These are phyloP conservation scores for Myrmophylax atrothorax DNA, from an alignment of 2,113 vertebrate species.

Conservation along the genomic window DNA sequence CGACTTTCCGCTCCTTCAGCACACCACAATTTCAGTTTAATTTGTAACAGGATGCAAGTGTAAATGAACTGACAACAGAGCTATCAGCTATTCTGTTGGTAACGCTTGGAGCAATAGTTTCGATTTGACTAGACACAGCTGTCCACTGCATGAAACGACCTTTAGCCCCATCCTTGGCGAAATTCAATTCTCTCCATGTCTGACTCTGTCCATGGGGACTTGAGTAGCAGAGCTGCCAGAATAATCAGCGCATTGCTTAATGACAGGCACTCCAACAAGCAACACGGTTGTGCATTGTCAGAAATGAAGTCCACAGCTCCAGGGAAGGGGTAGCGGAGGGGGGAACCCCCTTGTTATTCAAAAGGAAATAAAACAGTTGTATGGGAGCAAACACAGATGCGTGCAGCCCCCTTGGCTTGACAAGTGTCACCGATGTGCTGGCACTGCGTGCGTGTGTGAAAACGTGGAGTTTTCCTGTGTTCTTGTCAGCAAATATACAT, in stretches of 20 bases:
- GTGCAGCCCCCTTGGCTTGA: not conserved
- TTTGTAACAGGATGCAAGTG: conserved; percentile 62
- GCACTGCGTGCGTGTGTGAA: rapidly evolving
- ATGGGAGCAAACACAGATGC: not conserved
- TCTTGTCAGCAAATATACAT: not conserved
- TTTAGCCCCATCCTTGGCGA: conserved; percentile 71
- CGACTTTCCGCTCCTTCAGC: conserved; percentile 19
- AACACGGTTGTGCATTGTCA: conserved; percentile 48
- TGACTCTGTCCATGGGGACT: conserved; percentile 69
- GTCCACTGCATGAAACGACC: conserved; percentile 71
- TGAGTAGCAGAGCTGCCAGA: conserved; percentile 63
- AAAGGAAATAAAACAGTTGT: not conserved
- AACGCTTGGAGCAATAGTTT: conserved; percentile 65
- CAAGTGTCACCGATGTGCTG: rapidly evolving
- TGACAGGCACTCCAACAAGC: conserved; percentile 63
- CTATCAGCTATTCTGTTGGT: conserved; percentile 67
- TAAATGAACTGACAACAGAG: conserved; percentile 71
- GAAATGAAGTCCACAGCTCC: not conserved
- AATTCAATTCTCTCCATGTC: conserved; percentile 78
- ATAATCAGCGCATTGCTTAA: conserved; percentile 75
- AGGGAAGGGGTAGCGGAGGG: not conserved
- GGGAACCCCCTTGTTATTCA: not conserved
- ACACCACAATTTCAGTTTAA: conserved; percentile 63
- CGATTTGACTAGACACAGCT: conserved; percentile 75
- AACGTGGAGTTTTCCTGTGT: not conserved